Conservation (phyloP, 2,888 invertebrate genomes). For the Tuta absoluta region DNA sequence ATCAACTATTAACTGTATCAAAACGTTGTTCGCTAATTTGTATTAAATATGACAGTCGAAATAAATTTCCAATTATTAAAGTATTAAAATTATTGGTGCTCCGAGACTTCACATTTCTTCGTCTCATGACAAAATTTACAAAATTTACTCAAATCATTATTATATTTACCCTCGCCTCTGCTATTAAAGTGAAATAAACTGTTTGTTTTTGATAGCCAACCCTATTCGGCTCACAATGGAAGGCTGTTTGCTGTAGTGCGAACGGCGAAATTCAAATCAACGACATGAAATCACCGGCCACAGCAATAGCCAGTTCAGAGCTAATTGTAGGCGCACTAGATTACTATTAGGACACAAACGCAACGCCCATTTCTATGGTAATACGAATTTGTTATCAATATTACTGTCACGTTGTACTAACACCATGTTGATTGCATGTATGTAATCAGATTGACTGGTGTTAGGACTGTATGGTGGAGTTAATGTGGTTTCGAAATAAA, state of each 20-base stretch:
- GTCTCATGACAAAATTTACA: too few relatives aligned
- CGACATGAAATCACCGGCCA: slow-evolving; percentile 64
- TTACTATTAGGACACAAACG: slow-evolving; percentile 21
- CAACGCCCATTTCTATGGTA: slow-evolving; percentile 12
- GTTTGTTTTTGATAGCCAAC: slow-evolving; percentile 37
- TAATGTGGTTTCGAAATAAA: neutral
- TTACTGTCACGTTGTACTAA: slow-evolving; percentile 1
- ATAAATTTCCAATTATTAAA: too few relatives aligned
- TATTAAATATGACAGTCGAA: too few relatives aligned
- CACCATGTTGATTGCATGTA: neutral
- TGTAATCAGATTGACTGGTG: slow-evolving; percentile 9
- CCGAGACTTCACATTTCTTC: too few relatives aligned
- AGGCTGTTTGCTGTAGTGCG: slow-evolving; percentile 62
- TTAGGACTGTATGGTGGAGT: neutral
- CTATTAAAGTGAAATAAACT: too few relatives aligned
- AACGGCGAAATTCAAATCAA: slow-evolving; percentile 65
- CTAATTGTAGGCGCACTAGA: slow-evolving; percentile 49
- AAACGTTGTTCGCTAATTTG: too few relatives aligned
- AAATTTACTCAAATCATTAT: too few relatives aligned
- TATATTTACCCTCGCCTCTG: too few relatives aligned
- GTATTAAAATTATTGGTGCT: too few relatives aligned
- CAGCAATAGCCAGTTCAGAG: slow-evolving; percentile 61
- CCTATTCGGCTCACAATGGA: slow-evolving; percentile 53
- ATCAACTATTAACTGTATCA: too few relatives aligned
- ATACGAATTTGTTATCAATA: slow-evolving; percentile 6